Evolutionary conservation across 2,113 vertebrate species (phyloP), one percentile per base, ranked within the genome.

Genomic region (Alligator sinensis): DNA sequence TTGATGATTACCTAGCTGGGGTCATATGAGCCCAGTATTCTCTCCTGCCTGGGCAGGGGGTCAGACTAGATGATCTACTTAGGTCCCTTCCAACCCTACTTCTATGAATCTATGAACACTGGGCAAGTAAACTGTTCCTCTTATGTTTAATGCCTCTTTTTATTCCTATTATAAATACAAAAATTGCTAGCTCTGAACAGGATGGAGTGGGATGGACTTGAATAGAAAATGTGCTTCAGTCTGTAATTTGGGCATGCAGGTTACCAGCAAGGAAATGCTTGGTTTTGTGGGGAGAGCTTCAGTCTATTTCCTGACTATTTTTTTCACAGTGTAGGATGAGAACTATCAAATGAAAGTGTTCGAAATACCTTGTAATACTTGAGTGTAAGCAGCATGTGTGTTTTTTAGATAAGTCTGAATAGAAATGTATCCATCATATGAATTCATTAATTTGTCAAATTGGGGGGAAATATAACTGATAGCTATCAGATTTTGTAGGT

Each of bases 161-260:
- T 64, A 86, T 57, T 64, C 90, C 82, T 79, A 61, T 94, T 87
- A 70, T 86, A 93, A 96, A n/a, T 78, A 81, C 58, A 87, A 76
- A 91, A 96, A 93, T 88, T 84, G 89, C 92, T 80, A 94, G 93
- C 82, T 94, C 92, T 96, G 89, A 95, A 68, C 87, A 88, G 81
- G 89, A 24, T 90, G 63, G 77, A 88, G 96, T 96, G 84, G 95
- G 94, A 96, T 91, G 91, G 64, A 82, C 70, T 78, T 94, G 86
- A 96, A 97, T 86, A 91, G 84, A 96, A 80, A 96, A 96, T 68
- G 87, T 94, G 91, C 84, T 47, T 82, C 47, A 94, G 94, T 91
- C 87, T 85, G 61, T 93, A 90, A 95, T 97, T 97, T 93, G 96
- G 91, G 84, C 92, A 94, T 95, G 96, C 82, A 82, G n/a, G 59